Evolutionary conservation across 2,113 vertebrate species (phyloP), one percentile per base, ranked within the genome.

Genomic region (Beaufortia kweichowensis): DNA sequence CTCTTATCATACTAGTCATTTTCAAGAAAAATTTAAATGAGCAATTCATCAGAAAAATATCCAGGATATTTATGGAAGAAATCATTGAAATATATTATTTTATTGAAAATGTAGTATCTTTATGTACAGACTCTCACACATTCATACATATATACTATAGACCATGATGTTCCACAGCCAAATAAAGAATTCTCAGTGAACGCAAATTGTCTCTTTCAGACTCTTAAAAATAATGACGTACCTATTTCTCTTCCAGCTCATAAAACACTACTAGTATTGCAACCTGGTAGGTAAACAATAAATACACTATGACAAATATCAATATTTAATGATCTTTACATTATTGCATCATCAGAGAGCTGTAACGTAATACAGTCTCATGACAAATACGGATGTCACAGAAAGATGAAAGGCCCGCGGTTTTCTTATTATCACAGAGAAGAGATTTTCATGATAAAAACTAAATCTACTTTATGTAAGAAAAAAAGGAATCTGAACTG

Each of bases 41-140:
- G 35, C 10, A 46, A 62, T 57, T 78, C 39, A 53, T 71, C 35
- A 60, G 80, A 81, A 83, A 78, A 79, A 79, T 67, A 79, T 83
- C 79, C 64, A 74, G 43, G 74, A 73, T 78, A 64, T 67, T 81
- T 79, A 67, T 19, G 76, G 76, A 43, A 84, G 50, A 69, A 72
- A 63, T 65, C 79, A 74, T 79, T 85, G 86, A 91, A 90, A 82
- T 82, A 83, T 82, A 83, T 81, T 81, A 79, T 93, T 95, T 94
- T 94, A 95, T 94, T 95, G 92, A 91, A 95, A 95, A 94, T 70
- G 93, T 93, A 91, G 92, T 92, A 92, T 94, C 91, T 93, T 93
- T 93, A 92, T 90, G 92, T 93, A 91, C 90, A 81, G 91, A 90
- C 89, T 92, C 90, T 92, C 90, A 90, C 91, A 87, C 90, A 90